Evolutionary conservation across 1,140 invertebrate species (phyloP).

Genomic region (Lethocerus indicus): DNA sequence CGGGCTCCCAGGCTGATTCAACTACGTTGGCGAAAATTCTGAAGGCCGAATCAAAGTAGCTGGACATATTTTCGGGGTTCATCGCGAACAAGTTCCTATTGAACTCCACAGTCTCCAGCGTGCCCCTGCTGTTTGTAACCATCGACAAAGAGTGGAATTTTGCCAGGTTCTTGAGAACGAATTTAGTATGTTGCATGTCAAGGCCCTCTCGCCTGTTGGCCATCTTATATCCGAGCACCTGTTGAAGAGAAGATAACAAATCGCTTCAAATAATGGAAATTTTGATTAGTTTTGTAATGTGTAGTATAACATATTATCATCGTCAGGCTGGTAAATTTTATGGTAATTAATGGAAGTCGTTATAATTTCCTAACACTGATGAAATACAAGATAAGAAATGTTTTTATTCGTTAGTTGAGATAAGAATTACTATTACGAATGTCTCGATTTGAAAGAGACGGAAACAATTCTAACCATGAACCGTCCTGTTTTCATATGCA

Average conservation of each 20-base stretch:
- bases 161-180: slow-evolving; percentile 3
- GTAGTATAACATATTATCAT: background rate
- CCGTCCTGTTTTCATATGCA: too few relatives aligned
- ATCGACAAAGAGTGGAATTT: slow-evolving; percentile 2
- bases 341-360: too few relatives aligned
- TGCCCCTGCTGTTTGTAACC: background rate
- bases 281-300: background rate
- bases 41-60: background rate
- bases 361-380: too few relatives aligned
- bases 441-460: too few relatives aligned
- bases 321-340: too few relatives aligned
- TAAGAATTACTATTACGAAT: too few relatives aligned
- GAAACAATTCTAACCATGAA: too few relatives aligned
- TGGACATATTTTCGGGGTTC: background rate
- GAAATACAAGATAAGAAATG: too few relatives aligned
- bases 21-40: background rate
- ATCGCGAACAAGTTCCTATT: background rate
- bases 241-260: background rate
- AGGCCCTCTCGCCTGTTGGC: slow-evolving; percentile 11
- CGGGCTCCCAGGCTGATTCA: background rate
- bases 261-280: background rate
- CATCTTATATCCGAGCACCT: slow-evolving; percentile 13
- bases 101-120: background rate
- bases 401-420: too few relatives aligned
- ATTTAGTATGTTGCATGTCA: slow-evolving; percentile 8